Percentiles rank a stretch among this genome's conserved stretches.
These are phyloP conservation scores for Clinocottus analis DNA, from an alignment of 2,113 vertebrate genomes.

Conservation along the genomic window DNA sequence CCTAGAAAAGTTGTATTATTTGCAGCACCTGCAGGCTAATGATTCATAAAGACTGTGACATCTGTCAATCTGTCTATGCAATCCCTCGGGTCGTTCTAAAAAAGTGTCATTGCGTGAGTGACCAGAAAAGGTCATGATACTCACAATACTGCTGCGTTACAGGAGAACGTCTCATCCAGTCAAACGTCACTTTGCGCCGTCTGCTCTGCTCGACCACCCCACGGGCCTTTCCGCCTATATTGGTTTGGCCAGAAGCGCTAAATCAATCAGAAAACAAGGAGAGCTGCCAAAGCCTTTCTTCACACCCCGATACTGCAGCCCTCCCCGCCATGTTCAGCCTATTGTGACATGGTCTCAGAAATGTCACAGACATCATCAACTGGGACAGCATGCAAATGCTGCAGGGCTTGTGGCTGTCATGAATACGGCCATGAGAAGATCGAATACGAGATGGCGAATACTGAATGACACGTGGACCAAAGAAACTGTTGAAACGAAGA, in stretches of 20 bases:
- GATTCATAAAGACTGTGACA: slow-evolving; percentile 25
- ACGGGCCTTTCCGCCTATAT: slow-evolving; percentile 66
- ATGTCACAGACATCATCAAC: slow-evolving; percentile 63
- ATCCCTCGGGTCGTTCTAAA: slow-evolving; percentile 26
- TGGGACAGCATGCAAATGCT: slow-evolving; percentile 44
- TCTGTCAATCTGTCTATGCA: slow-evolving; percentile 48
- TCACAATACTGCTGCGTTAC: slow-evolving; percentile 32
- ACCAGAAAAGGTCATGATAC: slow-evolving; percentile 62
- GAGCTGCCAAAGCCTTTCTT: slow-evolving; percentile 68
- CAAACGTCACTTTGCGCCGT: slow-evolving; percentile 61
- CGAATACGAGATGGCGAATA: slow-evolving; percentile 13
- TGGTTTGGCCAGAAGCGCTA: slow-evolving; percentile 61
- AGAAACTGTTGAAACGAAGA: slow-evolving; percentile 12
- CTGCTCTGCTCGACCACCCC: slow-evolving; percentile 64
- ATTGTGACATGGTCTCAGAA: slow-evolving; percentile 64
- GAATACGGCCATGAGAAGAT: slow-evolving; percentile 18
- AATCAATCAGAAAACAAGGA: slow-evolving; percentile 74
- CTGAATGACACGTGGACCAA: slow-evolving; percentile 16
- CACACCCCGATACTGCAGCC: slow-evolving; percentile 57
- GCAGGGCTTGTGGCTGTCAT: slow-evolving; percentile 39
- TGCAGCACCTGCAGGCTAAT: slow-evolving; percentile 13
- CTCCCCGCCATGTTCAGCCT: slow-evolving; percentile 56
- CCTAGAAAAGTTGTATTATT: slow-evolving; percentile 10
- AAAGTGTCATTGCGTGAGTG: slow-evolving; percentile 31
- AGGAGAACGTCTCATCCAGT: slow-evolving; percentile 65